Evolutionary conservation across 1,140 invertebrate genomes (phyloP), one percentile per base, ranked within the genome.

Genomic region (Drosophila ficusphila): DNA sequence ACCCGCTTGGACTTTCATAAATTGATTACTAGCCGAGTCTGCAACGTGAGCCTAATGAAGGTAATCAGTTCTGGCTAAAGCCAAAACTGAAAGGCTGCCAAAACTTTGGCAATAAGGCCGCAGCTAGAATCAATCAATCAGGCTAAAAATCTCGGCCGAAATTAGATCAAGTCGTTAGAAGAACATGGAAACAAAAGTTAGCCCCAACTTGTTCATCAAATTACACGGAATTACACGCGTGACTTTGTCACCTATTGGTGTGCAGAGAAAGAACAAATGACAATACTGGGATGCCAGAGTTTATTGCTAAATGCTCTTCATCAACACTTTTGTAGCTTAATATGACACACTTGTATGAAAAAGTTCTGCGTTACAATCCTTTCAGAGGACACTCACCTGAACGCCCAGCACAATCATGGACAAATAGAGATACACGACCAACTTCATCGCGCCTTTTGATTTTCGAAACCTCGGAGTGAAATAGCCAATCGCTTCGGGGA

Each of bases 371-470:
- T n/a, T n/a, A n/a, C n/a, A n/a, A n/a, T n/a, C n/a, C n/a, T n/a
- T n/a, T n/a, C n/a, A n/a, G n/a, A n/a, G n/a, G 19, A 23, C 39
- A 90, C 89, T 90, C 47, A 90, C 89, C 89, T 90, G 86, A 12
- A 81, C 89, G 47, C 85, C 76, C 21, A 90, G 70, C 53, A 90
- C 78, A 74, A 90, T 81, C 72, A 90, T 79, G 25, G 85, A 83
- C 48, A 90, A 68, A 39, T 76, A 85, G 42, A 86, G 46, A 57
- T 85, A 85, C 38, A 85, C 81, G 41, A 81, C 81, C 49, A 85
- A 78, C 62, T 85, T 85, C 81, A 85, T 85, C 38, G 56, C 49
- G 67, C 34, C 33, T 41, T 76, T 54, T 42, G 38, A 23, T 61
- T 46, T 1, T 1, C 27, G 38, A 73, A 62, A 42, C 36, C 21